Conservation (phyloP, 2,113 vertebrate species). For the Malaclemys terrapin region DNA sequence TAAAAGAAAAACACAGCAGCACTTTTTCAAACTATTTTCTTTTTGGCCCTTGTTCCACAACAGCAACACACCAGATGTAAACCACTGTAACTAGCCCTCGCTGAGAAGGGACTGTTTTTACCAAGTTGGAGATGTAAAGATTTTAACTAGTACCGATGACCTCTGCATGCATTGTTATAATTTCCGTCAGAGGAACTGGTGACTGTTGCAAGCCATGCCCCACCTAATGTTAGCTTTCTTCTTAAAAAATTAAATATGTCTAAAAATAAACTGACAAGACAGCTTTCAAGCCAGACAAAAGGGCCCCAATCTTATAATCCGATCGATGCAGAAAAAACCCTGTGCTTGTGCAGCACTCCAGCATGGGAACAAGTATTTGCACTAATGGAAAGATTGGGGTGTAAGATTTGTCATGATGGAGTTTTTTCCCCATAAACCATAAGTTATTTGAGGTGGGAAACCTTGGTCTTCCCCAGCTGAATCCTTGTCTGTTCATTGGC, state of each 20-base stretch:
- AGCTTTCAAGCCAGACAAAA: not conserved
- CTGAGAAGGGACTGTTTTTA: not conserved
- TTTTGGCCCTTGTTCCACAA: not conserved
- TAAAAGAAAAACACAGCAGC: not conserved
- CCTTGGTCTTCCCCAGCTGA: not conserved
- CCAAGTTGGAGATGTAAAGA: not conserved
- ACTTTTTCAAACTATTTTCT: not conserved
- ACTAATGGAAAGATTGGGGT: not conserved
- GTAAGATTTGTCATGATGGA: not conserved
- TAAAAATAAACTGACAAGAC: not conserved
- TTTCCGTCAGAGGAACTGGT: not conserved
- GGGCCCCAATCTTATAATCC: not conserved
- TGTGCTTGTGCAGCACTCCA: constrained; percentile 13
- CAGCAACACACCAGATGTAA: not conserved
- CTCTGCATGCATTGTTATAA: not conserved
- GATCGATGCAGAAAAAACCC: not conserved
- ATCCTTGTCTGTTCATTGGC: constrained; percentile 22
- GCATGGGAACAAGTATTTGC: not conserved
- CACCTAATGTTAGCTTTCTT: not conserved
- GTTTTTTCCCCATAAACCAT: constrained; percentile 24
- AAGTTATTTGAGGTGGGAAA: constrained; percentile 27
- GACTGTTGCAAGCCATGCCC: not conserved
- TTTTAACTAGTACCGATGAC: not conserved
- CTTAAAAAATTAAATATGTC: not conserved
- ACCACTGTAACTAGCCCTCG: not conserved